These are phyloP conservation scores for Ormia ochracea DNA, from an alignment of 2,888 invertebrate species.

Conservation along the genomic window DNA sequence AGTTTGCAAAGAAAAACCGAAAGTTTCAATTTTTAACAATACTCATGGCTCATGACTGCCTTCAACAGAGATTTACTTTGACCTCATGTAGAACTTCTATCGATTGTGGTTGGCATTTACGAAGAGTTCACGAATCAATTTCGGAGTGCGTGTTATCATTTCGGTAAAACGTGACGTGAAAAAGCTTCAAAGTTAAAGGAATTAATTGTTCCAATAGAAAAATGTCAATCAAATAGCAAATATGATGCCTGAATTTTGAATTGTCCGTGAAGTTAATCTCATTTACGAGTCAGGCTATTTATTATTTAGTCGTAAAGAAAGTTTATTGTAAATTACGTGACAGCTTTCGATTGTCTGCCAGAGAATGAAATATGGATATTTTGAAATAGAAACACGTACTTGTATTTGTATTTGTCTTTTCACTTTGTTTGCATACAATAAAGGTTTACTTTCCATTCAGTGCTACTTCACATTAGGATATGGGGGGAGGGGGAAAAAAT, in stretches of 20 bases:
- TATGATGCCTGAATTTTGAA: neutral
- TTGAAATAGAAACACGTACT: neutral
- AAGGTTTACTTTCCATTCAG: too few relatives aligned
- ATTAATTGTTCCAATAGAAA: neutral
- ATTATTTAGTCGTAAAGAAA: neutral
- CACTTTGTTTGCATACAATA: too few relatives aligned
- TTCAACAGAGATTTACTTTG: too few relatives aligned
- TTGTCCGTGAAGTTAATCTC: neutral
- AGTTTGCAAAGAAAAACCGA: too few relatives aligned
- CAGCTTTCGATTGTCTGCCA: neutral
- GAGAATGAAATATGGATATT: neutral
- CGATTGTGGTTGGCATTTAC: too few relatives aligned
- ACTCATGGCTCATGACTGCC: too few relatives aligned
- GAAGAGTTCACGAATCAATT: neutral
- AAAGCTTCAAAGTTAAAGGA: neutral
- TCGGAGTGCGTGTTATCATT: neutral
- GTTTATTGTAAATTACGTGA: neutral
- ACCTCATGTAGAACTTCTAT: too few relatives aligned
- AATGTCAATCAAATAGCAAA: neutral
- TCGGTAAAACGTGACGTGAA: neutral
- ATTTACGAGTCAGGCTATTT: neutral
- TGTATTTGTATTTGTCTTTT: neutral
- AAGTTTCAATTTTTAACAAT: too few relatives aligned
- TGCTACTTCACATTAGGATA: too few relatives aligned
- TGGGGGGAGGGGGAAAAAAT: too few relatives aligned